Evolutionary conservation across 2,797 vertebrate genomes (phyloP).

Genomic region (Linurgus olivaceus): DNA sequence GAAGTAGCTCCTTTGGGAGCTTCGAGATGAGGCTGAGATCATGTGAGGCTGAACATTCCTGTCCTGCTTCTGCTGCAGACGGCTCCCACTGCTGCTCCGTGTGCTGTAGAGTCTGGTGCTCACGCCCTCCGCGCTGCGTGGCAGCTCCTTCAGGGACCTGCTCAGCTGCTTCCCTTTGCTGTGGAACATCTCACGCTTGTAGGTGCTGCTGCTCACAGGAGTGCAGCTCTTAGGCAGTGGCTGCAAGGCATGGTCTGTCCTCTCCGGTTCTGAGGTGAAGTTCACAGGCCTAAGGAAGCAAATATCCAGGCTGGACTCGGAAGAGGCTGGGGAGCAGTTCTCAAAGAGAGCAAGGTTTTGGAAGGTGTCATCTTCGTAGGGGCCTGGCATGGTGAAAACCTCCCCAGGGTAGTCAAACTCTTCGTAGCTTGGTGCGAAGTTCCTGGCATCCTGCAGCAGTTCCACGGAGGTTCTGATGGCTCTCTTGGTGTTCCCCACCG

Average conservation of each 20-base stretch:
- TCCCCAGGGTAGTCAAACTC: conserved; percentile 80
- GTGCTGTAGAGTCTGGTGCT: conserved; percentile 80
- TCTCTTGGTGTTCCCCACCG: conserved; percentile 73
- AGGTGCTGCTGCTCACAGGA: conserved; percentile 78
- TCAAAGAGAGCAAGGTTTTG: conserved; percentile 84
- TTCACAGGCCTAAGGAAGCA: conserved; percentile 89
- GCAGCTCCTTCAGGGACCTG: conserved; percentile 91
- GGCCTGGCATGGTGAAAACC: conserved; percentile 82
- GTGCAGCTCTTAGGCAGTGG: conserved; percentile 76
- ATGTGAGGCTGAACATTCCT: conserved; percentile 80
- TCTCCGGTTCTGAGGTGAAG: conserved; percentile 81
- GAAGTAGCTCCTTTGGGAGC: conserved; percentile 79
- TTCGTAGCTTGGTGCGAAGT: conserved; percentile 77
- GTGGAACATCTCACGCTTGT: conserved; percentile 87
- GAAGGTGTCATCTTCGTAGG: conserved; percentile 82
- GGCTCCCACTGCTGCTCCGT: conserved; percentile 78
- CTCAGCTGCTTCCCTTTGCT: conserved; percentile 94
- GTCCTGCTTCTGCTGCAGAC: conserved; percentile 86
- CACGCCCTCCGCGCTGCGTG: conserved; percentile 76
- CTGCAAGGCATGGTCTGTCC: conserved; percentile 77
- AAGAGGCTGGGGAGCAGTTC: conserved; percentile 88
- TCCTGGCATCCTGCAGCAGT: conserved; percentile 79
- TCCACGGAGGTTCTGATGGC: conserved; percentile 78
- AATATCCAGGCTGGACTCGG: conserved; percentile 93
- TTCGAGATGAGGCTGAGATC: conserved; percentile 76